Conservation (phyloP, 2,797 vertebrate species). For the Neosilurus mollespiculum region DNA sequence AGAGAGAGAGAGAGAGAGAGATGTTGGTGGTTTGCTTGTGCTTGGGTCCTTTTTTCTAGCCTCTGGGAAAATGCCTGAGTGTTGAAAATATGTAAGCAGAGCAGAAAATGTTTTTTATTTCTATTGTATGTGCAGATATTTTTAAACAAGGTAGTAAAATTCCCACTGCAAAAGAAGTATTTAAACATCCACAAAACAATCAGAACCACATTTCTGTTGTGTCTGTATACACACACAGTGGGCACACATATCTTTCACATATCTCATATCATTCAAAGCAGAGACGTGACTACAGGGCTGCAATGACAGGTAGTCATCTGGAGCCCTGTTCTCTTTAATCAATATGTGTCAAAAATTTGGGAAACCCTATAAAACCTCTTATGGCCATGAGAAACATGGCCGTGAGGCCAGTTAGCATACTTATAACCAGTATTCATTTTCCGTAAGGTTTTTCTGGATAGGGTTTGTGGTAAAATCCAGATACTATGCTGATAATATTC, state of each 20-base stretch:
- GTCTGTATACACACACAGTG: neutral
- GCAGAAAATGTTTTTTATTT: neutral
- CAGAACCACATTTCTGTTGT: neutral
- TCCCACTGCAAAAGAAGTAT: neutral
- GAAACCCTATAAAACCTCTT: neutral
- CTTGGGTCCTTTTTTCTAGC: slow-evolving; percentile 5
- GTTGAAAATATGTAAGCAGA: slow-evolving; percentile 13
- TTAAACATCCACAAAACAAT: slow-evolving; percentile 18
- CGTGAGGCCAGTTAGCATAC: neutral
- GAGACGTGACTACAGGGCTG: neutral
- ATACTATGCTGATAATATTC: neutral
- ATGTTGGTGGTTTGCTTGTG: slow-evolving; percentile 7
- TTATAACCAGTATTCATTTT: neutral
- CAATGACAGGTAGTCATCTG: neutral
- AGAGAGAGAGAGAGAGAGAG: neutral
- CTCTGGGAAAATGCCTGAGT: slow-evolving; percentile 14
- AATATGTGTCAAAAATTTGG: neutral
- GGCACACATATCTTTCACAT: no score
- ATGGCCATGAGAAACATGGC: neutral
- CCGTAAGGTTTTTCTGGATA: neutral
- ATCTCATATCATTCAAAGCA: no score
- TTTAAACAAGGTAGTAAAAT: slow-evolving; percentile 26
- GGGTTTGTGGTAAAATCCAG: neutral
- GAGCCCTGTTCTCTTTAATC: neutral
- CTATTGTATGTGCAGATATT: slow-evolving; percentile 17